Conservation (phyloP, 2,797 vertebrate genomes). For the Galago senegalensis region DNA sequence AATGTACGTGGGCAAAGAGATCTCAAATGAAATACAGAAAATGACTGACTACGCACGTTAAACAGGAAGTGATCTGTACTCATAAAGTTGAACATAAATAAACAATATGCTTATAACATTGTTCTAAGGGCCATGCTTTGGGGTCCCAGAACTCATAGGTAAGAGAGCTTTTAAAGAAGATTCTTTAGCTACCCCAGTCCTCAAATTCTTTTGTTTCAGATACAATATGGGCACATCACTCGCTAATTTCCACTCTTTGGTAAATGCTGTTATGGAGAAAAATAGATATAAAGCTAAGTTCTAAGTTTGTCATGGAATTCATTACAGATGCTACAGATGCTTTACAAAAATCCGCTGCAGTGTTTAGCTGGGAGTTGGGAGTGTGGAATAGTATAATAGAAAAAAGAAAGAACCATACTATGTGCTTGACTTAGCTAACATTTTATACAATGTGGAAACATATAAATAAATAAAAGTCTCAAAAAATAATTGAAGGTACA, state of each 20-base stretch:
- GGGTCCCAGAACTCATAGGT: neutral
- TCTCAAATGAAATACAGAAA: constrained; percentile 55
- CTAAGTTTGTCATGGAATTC: constrained; percentile 22
- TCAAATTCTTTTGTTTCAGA: constrained; percentile 47
- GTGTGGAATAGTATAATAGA: neutral
- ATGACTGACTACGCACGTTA: neutral
- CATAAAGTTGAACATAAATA: constrained; percentile 48
- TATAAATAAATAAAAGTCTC: constrained; percentile 12
- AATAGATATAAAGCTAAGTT: neutral
- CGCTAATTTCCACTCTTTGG: neutral
- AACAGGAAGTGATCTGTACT: constrained; percentile 22
- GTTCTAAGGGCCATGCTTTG: neutral
- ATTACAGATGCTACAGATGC: constrained; percentile 26
- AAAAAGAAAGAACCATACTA: neutral
- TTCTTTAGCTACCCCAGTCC: neutral
- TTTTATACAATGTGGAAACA: constrained; percentile 26
- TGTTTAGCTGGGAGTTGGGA: constrained; percentile 16
- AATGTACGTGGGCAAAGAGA: neutral
- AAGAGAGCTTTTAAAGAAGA: constrained; percentile 28
- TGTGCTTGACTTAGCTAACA: neutral
- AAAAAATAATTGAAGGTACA: constrained; percentile 51
- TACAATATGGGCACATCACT: neutral
- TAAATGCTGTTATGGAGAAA: constrained; percentile 35
- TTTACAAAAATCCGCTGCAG: constrained; percentile 12
- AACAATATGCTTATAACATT: neutral